Percentiles rank a stretch among this genome's conserved stretches.
Conservation (phyloP, 2,113 vertebrate genomes). For the Entosphenus tridentatus region DNA sequence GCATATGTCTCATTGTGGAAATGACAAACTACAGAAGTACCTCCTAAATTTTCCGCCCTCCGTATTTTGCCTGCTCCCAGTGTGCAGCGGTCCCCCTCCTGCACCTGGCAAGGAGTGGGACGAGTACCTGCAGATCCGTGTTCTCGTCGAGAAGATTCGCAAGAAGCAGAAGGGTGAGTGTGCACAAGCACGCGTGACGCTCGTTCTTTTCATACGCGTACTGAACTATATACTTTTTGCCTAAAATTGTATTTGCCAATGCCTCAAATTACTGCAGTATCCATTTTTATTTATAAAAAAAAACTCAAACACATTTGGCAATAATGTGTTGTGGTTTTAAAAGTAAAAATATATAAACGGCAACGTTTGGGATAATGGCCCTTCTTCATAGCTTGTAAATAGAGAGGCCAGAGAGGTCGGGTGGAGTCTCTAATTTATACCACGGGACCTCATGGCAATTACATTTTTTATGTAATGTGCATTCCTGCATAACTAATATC, state of each 20-base stretch:
- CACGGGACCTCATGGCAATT: no score
- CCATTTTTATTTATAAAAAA: not conserved
- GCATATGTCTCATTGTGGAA: not conserved
- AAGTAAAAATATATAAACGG: not conserved
- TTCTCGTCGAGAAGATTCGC: slow-evolving; percentile 73
- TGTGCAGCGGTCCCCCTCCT: slow-evolving; percentile 61
- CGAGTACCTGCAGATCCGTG: slow-evolving; percentile 68
- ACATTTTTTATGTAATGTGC: no score
- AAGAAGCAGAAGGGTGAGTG: slow-evolving; percentile 85
- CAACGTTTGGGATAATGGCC: no score
- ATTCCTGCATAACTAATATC: no score
- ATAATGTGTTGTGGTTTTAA: not conserved
- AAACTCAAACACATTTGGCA: not conserved
- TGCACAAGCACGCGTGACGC: not conserved
- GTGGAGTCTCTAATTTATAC: no score
- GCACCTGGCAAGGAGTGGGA: slow-evolving; percentile 83
- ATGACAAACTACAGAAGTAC: not conserved
- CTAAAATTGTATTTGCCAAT: not conserved
- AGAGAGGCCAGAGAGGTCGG: no score
- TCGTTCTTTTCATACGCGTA: not conserved
- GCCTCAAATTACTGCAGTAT: not conserved
- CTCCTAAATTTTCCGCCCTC: not conserved
- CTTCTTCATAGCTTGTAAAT: no score
- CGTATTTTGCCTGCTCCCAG: slow-evolving; percentile 19
- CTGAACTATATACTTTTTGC: no score